Evolutionary conservation across 2,113 vertebrate species (phyloP).

Genomic region (Alethe castanea): DNA sequence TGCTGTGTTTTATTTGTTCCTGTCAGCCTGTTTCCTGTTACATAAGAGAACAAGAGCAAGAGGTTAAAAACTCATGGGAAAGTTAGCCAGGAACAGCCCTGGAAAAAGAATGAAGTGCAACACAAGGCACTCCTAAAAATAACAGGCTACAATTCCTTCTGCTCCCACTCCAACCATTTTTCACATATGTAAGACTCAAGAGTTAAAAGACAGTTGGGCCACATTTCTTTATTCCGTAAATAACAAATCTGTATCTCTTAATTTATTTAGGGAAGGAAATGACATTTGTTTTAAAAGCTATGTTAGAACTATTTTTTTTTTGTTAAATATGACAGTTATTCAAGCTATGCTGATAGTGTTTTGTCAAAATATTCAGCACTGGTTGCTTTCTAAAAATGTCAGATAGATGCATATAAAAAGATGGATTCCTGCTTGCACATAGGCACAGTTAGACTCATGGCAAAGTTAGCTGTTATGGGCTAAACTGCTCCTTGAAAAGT

Average conservation of each 20-base stretch:
- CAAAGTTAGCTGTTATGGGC: not conserved
- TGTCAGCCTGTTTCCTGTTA: slow-evolving; percentile 86
- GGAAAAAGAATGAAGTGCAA: slow-evolving; percentile 71
- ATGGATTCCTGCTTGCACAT: not conserved
- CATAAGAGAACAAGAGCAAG: slow-evolving; percentile 82
- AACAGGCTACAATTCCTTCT: slow-evolving; percentile 64
- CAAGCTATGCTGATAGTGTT: not conserved
- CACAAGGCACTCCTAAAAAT: slow-evolving; percentile 77
- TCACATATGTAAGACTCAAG: not conserved
- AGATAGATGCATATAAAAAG: not conserved
- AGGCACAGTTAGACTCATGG: not conserved
- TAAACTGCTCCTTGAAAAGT: not conserved
- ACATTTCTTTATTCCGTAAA: not conserved
- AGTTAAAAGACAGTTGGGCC: not conserved
- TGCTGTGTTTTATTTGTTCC: slow-evolving; percentile 78
- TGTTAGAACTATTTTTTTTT: not conserved
- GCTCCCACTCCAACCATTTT: slow-evolving; percentile 35
- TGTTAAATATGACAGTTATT: not conserved
- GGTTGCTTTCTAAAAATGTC: not conserved
- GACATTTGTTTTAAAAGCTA: not conserved
- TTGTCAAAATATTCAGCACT: not conserved
- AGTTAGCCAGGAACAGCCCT: slow-evolving; percentile 76
- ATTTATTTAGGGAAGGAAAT: not conserved
- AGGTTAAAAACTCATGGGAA: slow-evolving; percentile 91
- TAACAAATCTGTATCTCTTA: not conserved